These are phyloP conservation scores for Montipora cactus DNA, from an alignment of 64 coral and sea anemone genomes.

Conservation along the genomic window DNA sequence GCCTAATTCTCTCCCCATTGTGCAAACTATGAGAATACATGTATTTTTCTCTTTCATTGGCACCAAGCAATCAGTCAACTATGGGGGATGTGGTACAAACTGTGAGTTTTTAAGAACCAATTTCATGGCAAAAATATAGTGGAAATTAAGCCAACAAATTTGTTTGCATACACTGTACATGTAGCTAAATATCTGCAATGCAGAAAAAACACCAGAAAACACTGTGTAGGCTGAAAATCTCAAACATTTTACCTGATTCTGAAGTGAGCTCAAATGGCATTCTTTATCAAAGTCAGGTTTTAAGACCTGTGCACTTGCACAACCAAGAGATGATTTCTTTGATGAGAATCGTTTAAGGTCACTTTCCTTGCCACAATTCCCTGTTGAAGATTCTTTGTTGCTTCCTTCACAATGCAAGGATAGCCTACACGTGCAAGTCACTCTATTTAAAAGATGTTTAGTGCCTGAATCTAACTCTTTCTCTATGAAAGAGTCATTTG, in stretches of 20 bases:
- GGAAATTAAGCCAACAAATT: too few species aligned
- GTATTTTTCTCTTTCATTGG: too few species aligned
- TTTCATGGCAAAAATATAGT: too few species aligned
- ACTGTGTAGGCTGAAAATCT: background rate
- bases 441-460: background rate
- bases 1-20: too few species aligned
- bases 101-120: too few species aligned
- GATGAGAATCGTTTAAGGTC: background rate
- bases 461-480: background rate
- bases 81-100: too few species aligned
- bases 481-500: background rate
- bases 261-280: background rate
- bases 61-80: too few species aligned
- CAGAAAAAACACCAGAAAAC: too few species aligned
- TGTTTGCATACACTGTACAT: too few species aligned
- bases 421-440: too few species aligned
- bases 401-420: background rate
- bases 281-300: background rate
- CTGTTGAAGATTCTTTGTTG: background rate
- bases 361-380: background rate
- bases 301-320: background rate
- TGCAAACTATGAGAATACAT: too few species aligned
- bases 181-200: too few species aligned
- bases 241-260: background rate
- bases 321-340: background rate